Conservation (phyloP, 2,888 invertebrate genomes). For the Rosalia funebris region DNA sequence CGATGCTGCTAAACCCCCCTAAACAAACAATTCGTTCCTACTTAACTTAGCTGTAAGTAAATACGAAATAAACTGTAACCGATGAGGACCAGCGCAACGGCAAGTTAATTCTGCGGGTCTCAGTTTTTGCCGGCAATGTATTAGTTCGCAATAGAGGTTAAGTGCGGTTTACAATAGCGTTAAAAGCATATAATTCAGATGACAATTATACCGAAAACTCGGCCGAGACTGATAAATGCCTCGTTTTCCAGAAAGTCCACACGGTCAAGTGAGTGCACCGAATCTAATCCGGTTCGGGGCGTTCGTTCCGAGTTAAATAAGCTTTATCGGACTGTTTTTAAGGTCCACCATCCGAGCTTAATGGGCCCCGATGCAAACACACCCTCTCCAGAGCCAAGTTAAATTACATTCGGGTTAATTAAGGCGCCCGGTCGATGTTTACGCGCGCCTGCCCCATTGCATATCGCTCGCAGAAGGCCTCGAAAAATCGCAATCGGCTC, state of each 20-base stretch:
- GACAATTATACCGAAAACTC: too few species aligned
- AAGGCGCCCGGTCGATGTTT: constrained; percentile 57
- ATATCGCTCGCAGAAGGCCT: constrained; percentile 30
- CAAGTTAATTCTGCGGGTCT: too few species aligned
- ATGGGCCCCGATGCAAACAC: constrained; percentile 49
- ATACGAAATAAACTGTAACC: too few species aligned
- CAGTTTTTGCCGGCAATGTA: too few species aligned
- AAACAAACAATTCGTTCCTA: too few species aligned
- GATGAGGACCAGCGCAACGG: too few species aligned
- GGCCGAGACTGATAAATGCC: too few species aligned
- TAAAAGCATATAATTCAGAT: too few species aligned
- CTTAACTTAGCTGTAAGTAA: too few species aligned
- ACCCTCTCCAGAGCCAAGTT: constrained; percentile 50
- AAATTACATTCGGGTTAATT: constrained; percentile 58
- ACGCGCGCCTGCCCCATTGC: constrained; percentile 42
- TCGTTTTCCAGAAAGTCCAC: constrained; percentile 27
- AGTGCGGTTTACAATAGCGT: too few species aligned
- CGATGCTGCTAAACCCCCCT: too few species aligned
- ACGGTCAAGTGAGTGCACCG: constrained; percentile 31
- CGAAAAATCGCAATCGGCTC: constrained; percentile 1
- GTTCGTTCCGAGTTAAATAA: constrained; percentile 23
- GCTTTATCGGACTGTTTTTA: constrained; percentile 37
- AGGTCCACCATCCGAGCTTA: constrained; percentile 44
- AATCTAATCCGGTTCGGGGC: constrained; percentile 27
- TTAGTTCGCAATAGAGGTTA: too few species aligned